Conservation (phyloP, 2,797 vertebrate genomes). For the Manis pentadactyla region DNA sequence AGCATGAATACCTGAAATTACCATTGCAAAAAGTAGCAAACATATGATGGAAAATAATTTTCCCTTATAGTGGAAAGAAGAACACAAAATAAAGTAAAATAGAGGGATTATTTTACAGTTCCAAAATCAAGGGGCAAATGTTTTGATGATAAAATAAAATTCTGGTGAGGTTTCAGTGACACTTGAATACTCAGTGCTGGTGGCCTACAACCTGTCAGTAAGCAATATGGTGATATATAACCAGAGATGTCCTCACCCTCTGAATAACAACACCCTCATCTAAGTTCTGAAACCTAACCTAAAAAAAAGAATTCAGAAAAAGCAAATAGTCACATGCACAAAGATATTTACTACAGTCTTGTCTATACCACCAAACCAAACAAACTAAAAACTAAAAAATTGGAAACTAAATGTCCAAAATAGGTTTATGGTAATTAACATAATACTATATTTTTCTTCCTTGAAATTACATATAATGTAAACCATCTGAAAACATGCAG, state of each 20-base stretch:
- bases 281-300: slow-evolving; percentile 4
- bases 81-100: slow-evolving; percentile 46
- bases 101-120: not conserved
- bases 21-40: not conserved
- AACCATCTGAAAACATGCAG: not conserved
- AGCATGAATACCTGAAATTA: not conserved
- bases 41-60: not conserved
- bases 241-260: not conserved
- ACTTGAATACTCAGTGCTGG: rapidly evolving
- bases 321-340: not conserved
- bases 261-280: not conserved
- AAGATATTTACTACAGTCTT: slow-evolving; percentile 8
- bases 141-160: not conserved
- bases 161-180: not conserved
- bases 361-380: not conserved
- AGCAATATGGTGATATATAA: not conserved
- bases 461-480: slow-evolving; percentile 17
- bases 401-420: slow-evolving; percentile 32
- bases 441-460: not conserved
- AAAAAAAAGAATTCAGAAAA: not conserved
- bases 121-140: not conserved
- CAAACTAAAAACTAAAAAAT: slow-evolving; percentile 6
- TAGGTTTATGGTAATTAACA: slow-evolving; percentile 38
- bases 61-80: not conserved
- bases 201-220: not conserved